These are phyloP conservation scores for Drosophila watanabei DNA, from an alignment of 1,140 invertebrate species.

Conservation along the genomic window DNA sequence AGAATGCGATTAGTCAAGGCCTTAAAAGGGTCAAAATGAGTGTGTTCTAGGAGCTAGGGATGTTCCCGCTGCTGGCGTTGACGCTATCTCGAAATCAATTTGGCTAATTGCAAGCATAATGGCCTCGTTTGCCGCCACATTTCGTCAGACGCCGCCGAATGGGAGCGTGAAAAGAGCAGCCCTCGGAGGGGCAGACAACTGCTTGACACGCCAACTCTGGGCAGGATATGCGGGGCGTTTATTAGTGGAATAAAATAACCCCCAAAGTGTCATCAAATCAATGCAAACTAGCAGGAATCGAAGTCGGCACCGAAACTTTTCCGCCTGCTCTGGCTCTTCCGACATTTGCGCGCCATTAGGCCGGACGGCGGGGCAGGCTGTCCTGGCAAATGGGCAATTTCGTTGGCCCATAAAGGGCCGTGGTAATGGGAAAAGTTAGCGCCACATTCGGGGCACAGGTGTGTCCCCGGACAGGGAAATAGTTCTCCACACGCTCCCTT, in stretches of 20 bases:
- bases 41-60: slow-evolving; percentile 4
- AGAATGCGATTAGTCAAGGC: slow-evolving; percentile 35
- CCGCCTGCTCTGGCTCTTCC: background rate
- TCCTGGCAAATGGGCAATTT: slow-evolving; percentile 67
- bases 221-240: slow-evolving; percentile 42
- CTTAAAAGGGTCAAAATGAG: slow-evolving; percentile 30
- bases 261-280: slow-evolving; percentile 85
- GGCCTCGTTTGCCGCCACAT: slow-evolving; percentile 77
- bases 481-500: slow-evolving; percentile 49
- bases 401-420: slow-evolving; percentile 66
- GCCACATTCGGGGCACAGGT: slow-evolving; percentile 66
- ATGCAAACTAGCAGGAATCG: slow-evolving; percentile 79
- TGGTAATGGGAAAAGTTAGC: slow-evolving; percentile 76
- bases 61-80: slow-evolving; percentile 8
- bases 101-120: slow-evolving; percentile 84
- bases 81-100: slow-evolving; percentile 81
- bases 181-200: slow-evolving; percentile 57
- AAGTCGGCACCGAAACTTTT: slow-evolving; percentile 53
- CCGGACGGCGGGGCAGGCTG: slow-evolving; percentile 18
- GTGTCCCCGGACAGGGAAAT: slow-evolving; percentile 70
- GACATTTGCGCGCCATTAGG: slow-evolving; percentile 67
- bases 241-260: slow-evolving; percentile 78
- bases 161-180: slow-evolving; percentile 21
- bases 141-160: slow-evolving; percentile 57
- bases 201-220: slow-evolving; percentile 66